Evolutionary conservation across 2,113 vertebrate species (phyloP).

Genomic region (Sclerurus mexicanus): DNA sequence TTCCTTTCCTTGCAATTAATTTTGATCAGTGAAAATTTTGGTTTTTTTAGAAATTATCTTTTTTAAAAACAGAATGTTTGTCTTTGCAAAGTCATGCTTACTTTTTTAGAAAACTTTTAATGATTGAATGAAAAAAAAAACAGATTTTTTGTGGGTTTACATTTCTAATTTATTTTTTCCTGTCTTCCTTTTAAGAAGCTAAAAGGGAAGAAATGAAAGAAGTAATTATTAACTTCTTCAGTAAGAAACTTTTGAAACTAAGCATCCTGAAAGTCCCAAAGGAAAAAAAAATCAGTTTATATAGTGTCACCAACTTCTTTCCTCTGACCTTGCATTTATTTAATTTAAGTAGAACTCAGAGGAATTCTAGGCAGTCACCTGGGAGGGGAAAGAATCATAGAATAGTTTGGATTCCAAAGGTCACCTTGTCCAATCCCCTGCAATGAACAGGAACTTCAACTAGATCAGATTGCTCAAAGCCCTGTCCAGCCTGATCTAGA

Average conservation of each 20-base stretch:
- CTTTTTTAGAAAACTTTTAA: background rate
- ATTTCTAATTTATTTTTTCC: background rate
- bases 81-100: background rate
- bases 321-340: background rate
- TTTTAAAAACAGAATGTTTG: background rate
- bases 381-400: background rate
- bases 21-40: background rate
- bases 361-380: background rate
- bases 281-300: background rate
- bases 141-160: background rate
- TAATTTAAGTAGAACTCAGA: background rate
- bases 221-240: background rate
- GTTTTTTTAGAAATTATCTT: background rate
- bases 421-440: background rate
- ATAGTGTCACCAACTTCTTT: background rate
- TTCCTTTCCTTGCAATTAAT: background rate
- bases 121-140: background rate
- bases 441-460: background rate
- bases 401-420: background rate
- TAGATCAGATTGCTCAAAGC: background rate
- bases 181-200: background rate
- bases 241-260: background rate
- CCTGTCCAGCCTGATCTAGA: background rate
- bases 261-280: background rate
- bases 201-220: background rate